Percentiles rank a stretch among this genome's conserved stretches.
Evolutionary conservation across 2,888 invertebrate species (phyloP).

Genomic region (Athalia rosae): DNA sequence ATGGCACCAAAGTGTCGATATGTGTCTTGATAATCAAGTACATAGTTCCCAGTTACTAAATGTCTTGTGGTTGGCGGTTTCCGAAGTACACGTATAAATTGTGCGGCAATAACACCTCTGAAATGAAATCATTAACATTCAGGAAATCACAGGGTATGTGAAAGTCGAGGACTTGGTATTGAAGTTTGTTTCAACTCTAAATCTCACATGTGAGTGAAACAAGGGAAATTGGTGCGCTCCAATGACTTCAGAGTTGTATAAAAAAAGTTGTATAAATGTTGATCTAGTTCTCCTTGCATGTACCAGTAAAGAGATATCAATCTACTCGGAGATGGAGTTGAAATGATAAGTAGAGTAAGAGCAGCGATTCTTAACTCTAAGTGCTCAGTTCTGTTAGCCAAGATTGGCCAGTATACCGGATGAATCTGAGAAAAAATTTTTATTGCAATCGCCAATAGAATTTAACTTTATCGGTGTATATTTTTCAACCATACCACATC

Average conservation of each 20-base stretch:
- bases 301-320: constrained; percentile 82
- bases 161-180: constrained; percentile 26
- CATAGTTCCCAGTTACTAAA: constrained; percentile 84
- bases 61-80: constrained; percentile 76
- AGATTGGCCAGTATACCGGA: constrained; percentile 81
- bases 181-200: not conserved
- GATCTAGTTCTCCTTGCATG: constrained; percentile 78
- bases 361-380: constrained; percentile 82
- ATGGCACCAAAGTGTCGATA: constrained; percentile 78
- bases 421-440: constrained; percentile 72
- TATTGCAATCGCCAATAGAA: constrained; percentile 25
- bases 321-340: constrained; percentile 80
- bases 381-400: constrained; percentile 80
- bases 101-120: constrained; percentile 80
- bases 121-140: constrained; percentile 53
- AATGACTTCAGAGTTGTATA: constrained; percentile 82
- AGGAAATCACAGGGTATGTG: not conserved
- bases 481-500: constrained; percentile 73
- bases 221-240: constrained; percentile 80
- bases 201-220: constrained; percentile 81
- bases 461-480: not conserved
- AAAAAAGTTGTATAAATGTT: constrained; percentile 83
- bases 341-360: constrained; percentile 79
- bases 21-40: constrained; percentile 82
- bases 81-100: constrained; percentile 79